phyloP scores from a whole-genome alignment of 2,888 invertebrate genomes.

The Halocaridina rubra region DNA sequence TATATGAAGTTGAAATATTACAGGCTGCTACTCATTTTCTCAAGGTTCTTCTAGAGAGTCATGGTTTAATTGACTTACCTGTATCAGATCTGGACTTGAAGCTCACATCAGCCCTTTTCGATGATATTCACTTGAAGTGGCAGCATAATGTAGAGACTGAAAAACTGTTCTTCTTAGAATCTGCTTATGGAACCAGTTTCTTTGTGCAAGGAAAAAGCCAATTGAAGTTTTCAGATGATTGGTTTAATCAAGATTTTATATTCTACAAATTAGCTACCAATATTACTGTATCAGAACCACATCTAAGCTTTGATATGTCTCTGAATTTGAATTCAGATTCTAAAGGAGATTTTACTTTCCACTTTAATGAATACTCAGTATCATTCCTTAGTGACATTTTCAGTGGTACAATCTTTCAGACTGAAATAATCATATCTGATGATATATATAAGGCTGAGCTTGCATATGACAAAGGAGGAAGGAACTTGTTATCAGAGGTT shows the following conservation, averaged over 20 bases:
- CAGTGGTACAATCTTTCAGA: constrained; percentile 6
- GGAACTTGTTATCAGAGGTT: background rate
- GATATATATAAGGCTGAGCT: constrained; percentile 3
- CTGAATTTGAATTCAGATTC: background rate
- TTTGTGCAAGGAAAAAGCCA: constrained; percentile 13
- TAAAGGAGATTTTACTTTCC: background rate
- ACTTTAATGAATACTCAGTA: background rate
- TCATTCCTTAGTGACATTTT: background rate
- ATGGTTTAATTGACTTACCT: background rate
- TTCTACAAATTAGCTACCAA: constrained; percentile 5
- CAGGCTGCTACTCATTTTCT: background rate
- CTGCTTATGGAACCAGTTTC: constrained; percentile 16
- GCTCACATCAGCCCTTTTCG: background rate
- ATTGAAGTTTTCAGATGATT: background rate
- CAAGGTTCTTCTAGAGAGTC: background rate
- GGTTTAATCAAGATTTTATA: constrained; percentile 11
- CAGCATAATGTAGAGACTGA: constrained; percentile 9
- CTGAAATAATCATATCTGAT: background rate
- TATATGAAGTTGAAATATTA: background rate
- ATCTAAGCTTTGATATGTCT: background rate
- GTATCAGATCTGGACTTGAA: background rate
- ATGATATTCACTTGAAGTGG: constrained; percentile 3
- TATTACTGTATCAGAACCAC: background rate
- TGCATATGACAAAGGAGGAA: background rate
- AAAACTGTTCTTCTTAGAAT: background rate